Conservation (phyloP, 1,140 invertebrate genomes). For the Sweltsa coloradensis region DNA sequence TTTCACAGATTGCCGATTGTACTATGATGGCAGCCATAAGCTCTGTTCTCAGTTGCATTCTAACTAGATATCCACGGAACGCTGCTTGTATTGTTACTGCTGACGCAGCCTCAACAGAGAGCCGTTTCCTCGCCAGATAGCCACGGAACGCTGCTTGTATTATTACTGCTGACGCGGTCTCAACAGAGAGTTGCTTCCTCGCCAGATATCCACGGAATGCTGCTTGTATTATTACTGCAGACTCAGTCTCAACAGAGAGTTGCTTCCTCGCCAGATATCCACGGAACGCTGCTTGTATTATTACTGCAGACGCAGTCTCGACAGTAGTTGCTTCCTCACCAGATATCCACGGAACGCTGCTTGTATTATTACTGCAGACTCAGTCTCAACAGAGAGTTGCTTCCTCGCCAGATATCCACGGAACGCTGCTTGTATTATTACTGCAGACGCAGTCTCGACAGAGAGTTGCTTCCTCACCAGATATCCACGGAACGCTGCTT, state of each 20-base stretch:
- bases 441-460: neutral
- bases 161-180: conserved; percentile 24
- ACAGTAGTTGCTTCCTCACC: no score
- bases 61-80: conserved; percentile 15
- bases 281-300: conserved; percentile 32
- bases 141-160: neutral
- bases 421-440: neutral
- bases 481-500: neutral
- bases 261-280: conserved; percentile 28
- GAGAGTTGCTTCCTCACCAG: neutral
- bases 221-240: conserved; percentile 30
- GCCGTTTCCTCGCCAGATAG: neutral
- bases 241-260: conserved; percentile 27
- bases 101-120: neutral
- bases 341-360: conserved; percentile 28
- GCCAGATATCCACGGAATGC: conserved; percentile 28
- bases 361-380: no score
- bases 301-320: conserved; percentile 24
- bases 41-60: conserved; percentile 24
- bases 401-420: conserved; percentile 19
- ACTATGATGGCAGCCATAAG: no score
- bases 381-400: conserved; percentile 24
- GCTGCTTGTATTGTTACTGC: neutral
- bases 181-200: conserved; percentile 30
- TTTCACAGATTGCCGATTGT: conserved; percentile 28